Evolutionary conservation across 2,888 invertebrate species (phyloP).

Genomic region (Augochlorella aurata): DNA sequence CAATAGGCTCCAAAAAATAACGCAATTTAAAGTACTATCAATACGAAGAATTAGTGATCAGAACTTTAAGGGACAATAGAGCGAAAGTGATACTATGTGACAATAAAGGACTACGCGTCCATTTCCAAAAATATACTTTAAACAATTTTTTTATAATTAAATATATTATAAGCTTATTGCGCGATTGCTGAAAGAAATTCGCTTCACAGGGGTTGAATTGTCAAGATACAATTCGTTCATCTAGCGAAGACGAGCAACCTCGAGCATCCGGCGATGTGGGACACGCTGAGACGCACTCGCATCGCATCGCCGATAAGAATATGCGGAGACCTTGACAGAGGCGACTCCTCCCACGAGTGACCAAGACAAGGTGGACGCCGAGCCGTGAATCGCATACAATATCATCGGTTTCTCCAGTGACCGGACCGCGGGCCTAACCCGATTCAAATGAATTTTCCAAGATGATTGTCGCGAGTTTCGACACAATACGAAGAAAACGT

Average conservation of each 20-base stretch:
- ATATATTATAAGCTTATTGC: too few species aligned
- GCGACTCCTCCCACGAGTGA: constrained; percentile 62
- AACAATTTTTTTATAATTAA: too few species aligned
- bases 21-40: too few species aligned
- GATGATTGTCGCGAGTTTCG: neutral
- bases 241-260: constrained; percentile 47
- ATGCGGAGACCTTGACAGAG: constrained; percentile 67
- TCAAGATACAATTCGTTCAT: neutral
- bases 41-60: too few species aligned
- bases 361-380: constrained; percentile 35
- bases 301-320: constrained; percentile 60
- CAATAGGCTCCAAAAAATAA: too few species aligned
- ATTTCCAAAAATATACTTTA: too few species aligned
- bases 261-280: constrained; percentile 60
- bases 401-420: neutral
- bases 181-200: too few species aligned
- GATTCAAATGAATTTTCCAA: neutral
- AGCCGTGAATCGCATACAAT: constrained; percentile 41
- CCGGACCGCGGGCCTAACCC: neutral
- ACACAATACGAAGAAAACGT: neutral
- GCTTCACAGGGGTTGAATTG: too few species aligned
- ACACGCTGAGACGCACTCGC: constrained; percentile 51
- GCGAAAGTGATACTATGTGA: too few species aligned
- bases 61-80: too few species aligned
- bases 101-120: too few species aligned